These are phyloP conservation scores for Griposia aprilina DNA, from an alignment of 2,888 invertebrate genomes.

Conservation along the genomic window DNA sequence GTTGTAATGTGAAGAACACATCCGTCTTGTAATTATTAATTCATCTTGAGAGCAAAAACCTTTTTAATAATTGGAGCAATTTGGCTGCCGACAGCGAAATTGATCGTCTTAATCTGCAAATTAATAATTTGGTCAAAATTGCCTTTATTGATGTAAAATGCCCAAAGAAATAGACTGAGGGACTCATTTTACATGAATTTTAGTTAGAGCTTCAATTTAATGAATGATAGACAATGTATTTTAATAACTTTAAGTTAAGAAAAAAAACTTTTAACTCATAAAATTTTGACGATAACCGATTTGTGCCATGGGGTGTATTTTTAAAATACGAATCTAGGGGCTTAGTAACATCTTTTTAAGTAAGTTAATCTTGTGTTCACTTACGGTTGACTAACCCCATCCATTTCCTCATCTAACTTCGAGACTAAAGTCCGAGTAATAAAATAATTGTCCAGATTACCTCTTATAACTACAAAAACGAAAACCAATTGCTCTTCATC, in stretches of 20 bases:
- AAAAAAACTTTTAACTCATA: background rate
- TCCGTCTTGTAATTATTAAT: constrained; percentile 32
- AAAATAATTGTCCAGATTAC: constrained; percentile 14
- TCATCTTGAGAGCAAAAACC: constrained; percentile 7
- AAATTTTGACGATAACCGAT: background rate
- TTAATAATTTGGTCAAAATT: background rate
- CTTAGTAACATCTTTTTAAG: too few species aligned
- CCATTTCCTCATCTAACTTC: background rate
- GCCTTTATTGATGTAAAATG: background rate
- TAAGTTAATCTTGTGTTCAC: background rate
- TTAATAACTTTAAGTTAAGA: too few species aligned
- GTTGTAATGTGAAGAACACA: constrained; percentile 24
- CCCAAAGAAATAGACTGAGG: background rate
- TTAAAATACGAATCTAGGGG: background rate
- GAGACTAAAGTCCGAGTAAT: constrained; percentile 3
- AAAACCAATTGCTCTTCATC: constrained; percentile 24
- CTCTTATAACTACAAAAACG: constrained; percentile 31
- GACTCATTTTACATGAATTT: background rate
- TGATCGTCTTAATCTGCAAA: background rate
- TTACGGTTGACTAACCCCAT: constrained; percentile 13
- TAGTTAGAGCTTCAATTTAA: background rate
- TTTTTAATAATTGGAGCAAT: constrained; percentile 17
- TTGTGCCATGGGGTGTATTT: background rate
- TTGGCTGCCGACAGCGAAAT: constrained; percentile 12
- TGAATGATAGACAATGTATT: too few species aligned